Conservation (phyloP, 2,888 invertebrate genomes). For the Himalopsyche anomala region DNA sequence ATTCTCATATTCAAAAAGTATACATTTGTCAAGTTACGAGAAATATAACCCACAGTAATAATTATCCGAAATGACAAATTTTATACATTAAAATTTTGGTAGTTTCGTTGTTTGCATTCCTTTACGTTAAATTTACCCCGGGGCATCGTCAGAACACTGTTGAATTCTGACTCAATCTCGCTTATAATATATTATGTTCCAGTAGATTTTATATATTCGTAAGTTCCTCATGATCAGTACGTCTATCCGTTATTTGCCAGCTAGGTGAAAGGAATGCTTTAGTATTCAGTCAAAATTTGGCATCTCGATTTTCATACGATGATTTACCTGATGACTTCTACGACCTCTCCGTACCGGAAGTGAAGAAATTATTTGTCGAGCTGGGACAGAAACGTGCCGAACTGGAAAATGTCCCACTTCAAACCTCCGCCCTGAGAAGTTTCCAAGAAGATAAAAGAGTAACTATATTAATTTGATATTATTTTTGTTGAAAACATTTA, state of each 20-base stretch:
- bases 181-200: too few species aligned
- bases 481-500: not conserved
- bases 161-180: too few species aligned
- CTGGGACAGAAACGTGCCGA: conserved; percentile 81
- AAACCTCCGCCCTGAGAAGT: conserved; percentile 81
- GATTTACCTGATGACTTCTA: conserved; percentile 93
- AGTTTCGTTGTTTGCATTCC: too few species aligned
- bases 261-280: conserved; percentile 86
- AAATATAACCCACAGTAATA: too few species aligned
- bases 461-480: conserved; percentile 35
- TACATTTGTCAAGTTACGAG: too few species aligned
- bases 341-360: conserved; percentile 89
- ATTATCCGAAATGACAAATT: too few species aligned
- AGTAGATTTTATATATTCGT: too few species aligned
- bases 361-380: conserved; percentile 85
- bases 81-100: too few species aligned
- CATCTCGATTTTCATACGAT: conserved; percentile 77
- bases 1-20: too few species aligned
- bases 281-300: conserved; percentile 81
- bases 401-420: conserved; percentile 84
- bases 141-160: too few species aligned
- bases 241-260: conserved; percentile 71
- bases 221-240: too few species aligned
- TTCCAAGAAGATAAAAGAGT: conserved; percentile 77
- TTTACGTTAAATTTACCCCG: too few species aligned